phyloP scores from a whole-genome alignment of 2,888 invertebrate genomes.

The Meganola albula region DNA sequence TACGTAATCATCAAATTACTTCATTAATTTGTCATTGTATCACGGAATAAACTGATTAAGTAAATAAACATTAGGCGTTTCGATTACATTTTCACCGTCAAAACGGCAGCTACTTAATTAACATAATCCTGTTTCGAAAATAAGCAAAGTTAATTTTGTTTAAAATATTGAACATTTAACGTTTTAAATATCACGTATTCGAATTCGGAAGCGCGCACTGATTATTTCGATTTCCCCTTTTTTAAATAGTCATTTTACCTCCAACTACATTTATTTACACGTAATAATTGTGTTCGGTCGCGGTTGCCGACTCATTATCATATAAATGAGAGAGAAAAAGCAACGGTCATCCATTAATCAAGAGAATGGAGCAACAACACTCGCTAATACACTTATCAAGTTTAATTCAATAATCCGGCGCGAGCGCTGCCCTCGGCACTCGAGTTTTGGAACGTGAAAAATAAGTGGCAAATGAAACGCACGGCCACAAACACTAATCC shows the following conservation, averaged over 20 bases:
- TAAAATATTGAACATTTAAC: constrained; percentile 44
- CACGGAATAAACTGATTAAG: constrained; percentile 57
- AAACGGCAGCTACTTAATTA: constrained; percentile 53
- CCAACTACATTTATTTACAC: constrained; percentile 61
- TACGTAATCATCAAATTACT: constrained; percentile 27
- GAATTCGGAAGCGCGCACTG: constrained; percentile 27
- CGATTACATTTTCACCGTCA: constrained; percentile 51
- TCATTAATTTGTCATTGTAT: constrained; percentile 31
- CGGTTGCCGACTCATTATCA: constrained; percentile 68
- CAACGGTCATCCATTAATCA: constrained; percentile 69
- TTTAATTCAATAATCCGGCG: constrained; percentile 73
- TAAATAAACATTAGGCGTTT: constrained; percentile 55
- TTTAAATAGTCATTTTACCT: constrained; percentile 54
- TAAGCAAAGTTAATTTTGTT: constrained; percentile 54
- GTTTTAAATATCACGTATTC: constrained; percentile 38
- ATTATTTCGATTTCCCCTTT: constrained; percentile 38
- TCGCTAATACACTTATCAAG: constrained; percentile 76
- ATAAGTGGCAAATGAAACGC: constrained; percentile 62
- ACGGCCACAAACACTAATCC: constrained; percentile 63
- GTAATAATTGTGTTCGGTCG: constrained; percentile 65
- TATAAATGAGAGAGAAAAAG: constrained; percentile 76
- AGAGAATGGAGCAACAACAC: constrained; percentile 70
- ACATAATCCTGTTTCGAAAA: constrained; percentile 54
- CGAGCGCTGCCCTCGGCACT: constrained; percentile 52
- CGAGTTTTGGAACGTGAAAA: constrained; percentile 65